phyloP scores from a whole-genome alignment of 2,888 invertebrate species.

The Graphium colonna region DNA sequence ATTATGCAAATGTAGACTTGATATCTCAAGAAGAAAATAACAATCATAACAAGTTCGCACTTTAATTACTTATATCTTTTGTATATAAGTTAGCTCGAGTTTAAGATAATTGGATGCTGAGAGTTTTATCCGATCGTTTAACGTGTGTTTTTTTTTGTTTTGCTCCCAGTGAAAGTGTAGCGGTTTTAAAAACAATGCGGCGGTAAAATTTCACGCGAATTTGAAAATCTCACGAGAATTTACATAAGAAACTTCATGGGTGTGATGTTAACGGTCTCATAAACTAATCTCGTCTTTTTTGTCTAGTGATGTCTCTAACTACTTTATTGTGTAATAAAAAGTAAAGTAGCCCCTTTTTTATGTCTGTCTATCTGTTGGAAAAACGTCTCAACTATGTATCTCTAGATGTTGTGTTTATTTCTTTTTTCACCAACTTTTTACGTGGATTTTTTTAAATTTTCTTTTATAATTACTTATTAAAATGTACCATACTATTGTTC shows the following conservation, averaged over 20 bases:
- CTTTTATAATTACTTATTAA: no score
- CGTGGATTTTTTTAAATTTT: no score
- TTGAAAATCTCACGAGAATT: slow-evolving; percentile 19
- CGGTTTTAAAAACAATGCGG: not conserved
- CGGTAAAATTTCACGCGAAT: slow-evolving; percentile 16
- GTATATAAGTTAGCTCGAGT: not conserved
- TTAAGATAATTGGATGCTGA: not conserved
- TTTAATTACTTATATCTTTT: slow-evolving; percentile 1
- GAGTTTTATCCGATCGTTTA: slow-evolving; percentile 4
- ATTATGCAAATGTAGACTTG: not conserved
- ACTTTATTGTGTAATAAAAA: not conserved
- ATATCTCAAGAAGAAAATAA: not conserved
- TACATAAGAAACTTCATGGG: slow-evolving; percentile 12
- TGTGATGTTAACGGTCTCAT: not conserved
- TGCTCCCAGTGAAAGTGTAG: slow-evolving; percentile 13
- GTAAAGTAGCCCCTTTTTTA: not conserved
- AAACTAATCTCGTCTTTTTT: slow-evolving; percentile 6
- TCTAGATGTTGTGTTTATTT: no score
- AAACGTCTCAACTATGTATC: no score
- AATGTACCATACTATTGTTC: no score
- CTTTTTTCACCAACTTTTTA: no score
- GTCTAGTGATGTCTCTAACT: not conserved
- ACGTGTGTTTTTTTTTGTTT: not conserved
- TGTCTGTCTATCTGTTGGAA: no score
- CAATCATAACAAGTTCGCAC: not conserved